Conservation (phyloP, 1,140 invertebrate genomes). For the Trichogramma pretiosum region DNA sequence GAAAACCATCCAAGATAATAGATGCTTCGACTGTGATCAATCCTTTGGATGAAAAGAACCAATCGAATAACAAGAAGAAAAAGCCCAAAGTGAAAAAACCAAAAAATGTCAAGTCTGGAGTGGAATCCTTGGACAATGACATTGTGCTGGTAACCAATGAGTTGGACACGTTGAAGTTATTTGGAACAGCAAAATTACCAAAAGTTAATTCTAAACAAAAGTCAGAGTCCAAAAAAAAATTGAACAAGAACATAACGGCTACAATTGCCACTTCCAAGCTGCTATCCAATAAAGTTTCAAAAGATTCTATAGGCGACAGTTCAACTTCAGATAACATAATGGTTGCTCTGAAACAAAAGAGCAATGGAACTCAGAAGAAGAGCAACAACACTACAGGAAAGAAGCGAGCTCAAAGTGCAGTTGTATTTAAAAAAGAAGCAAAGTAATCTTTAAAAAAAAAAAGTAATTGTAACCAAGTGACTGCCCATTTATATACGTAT, state of each 20-base stretch:
- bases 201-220: conserved; percentile 32
- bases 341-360: too few relatives aligned
- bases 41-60: conserved; percentile 27
- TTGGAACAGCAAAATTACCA: conserved; percentile 34
- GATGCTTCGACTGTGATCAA: conserved; percentile 16
- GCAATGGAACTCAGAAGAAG: conserved; percentile 9
- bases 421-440: conserved; percentile 5
- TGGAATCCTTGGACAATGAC: conserved; percentile 21
- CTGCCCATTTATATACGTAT: conserved; percentile 4
- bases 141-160: conserved; percentile 15
- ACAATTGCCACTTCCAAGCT: conserved; percentile 21
- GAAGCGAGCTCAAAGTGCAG: conserved; percentile 12
- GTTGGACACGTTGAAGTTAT: conserved; percentile 39
- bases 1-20: conserved; percentile 33
- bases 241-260: conserved; percentile 42
- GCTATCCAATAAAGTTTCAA: conserved; percentile 27
- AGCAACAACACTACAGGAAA: conserved; percentile 6
- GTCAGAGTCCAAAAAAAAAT: conserved; percentile 40
- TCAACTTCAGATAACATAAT: conserved; percentile 48
- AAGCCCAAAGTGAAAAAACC: conserved; percentile 39
- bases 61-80: conserved; percentile 45
- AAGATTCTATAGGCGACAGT: conserved; percentile 37
- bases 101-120: conserved; percentile 24
- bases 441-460: conserved; percentile 12
- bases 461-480: background rate